A percentile compares a stretch with the other conserved stretches of the same genome.
Conservation (phyloP, 1,140 invertebrate species). For the Pogonus chalceus region DNA sequence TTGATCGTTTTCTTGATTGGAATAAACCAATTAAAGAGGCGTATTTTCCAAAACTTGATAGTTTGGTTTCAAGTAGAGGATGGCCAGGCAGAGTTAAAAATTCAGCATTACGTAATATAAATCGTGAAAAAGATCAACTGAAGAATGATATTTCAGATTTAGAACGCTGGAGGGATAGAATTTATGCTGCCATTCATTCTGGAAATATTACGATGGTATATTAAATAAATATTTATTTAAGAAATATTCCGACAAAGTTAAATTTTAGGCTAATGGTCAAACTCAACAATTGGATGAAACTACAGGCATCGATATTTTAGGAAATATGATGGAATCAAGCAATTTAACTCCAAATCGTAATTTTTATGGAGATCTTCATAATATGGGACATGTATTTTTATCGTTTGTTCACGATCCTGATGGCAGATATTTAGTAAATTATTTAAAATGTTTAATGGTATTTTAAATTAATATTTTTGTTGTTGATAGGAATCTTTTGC, state of each 20-base stretch:
- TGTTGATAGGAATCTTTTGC: conserved; percentile 17
- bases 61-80: conserved; percentile 46
- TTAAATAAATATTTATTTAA: conserved; percentile 11
- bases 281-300: conserved; percentile 45
- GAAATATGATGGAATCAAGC: conserved; percentile 61
- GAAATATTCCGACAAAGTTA: neutral
- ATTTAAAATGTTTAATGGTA: neutral
- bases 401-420: conserved; percentile 56
- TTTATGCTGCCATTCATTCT: conserved; percentile 59
- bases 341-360: conserved; percentile 52
- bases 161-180: conserved; percentile 60
- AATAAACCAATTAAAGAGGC: conserved; percentile 50
- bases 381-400: conserved; percentile 52
- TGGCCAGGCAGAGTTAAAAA: conserved; percentile 49
- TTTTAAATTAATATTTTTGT: conserved; percentile 11
- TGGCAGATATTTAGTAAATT: conserved; percentile 37
- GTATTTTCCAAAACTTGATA: conserved; percentile 61
- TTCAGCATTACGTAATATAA: conserved; percentile 46
- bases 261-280: conserved; percentile 26
- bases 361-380: conserved; percentile 61
- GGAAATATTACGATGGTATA: conserved; percentile 46
- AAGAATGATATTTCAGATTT: conserved; percentile 52
- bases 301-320: conserved; percentile 63
- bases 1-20: conserved; percentile 45
- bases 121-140: conserved; percentile 52